These are phyloP conservation scores for Lipotes vexillifer DNA, from an alignment of 2,113 vertebrate genomes.

Conservation along the genomic window DNA sequence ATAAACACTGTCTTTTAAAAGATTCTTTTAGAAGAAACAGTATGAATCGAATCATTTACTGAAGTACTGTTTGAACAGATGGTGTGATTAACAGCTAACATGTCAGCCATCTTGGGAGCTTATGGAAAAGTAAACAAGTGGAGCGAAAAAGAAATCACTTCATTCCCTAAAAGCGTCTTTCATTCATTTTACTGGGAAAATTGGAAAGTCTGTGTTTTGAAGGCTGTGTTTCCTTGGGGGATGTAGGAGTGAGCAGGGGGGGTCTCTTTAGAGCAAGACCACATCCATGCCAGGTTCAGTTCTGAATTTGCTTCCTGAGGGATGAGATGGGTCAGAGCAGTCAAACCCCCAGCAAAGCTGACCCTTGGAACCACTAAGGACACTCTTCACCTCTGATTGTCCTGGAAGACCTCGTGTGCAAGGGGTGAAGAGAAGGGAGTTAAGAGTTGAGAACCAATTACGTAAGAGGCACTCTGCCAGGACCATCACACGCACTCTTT, in stretches of 20 bases:
- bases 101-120: conserved; percentile 84
- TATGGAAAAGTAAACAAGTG: conserved; percentile 82
- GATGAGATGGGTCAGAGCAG: not conserved
- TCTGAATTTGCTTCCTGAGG: not conserved
- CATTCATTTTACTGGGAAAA: conserved; percentile 77
- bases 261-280: not conserved
- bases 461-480: not conserved
- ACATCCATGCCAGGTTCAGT: not conserved
- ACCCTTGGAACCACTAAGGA: not conserved
- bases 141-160: conserved; percentile 75
- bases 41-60: conserved; percentile 81
- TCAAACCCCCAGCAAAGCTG: not conserved
- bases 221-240: conserved; percentile 7
- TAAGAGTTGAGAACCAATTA: not conserved
- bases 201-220: conserved; percentile 42
- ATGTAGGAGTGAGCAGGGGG: not conserved
- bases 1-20: conserved; percentile 83
- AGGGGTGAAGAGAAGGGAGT: not conserved
- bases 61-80: conserved; percentile 82
- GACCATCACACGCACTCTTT: not conserved
- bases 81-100: conserved; percentile 85
- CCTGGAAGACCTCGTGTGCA: not conserved
- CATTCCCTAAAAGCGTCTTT: conserved; percentile 78
- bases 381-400: not conserved
- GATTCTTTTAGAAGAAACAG: conserved; percentile 78